These are phyloP conservation scores for Melipona beecheii DNA, from an alignment of 2,888 invertebrate species.

Conservation along the genomic window DNA sequence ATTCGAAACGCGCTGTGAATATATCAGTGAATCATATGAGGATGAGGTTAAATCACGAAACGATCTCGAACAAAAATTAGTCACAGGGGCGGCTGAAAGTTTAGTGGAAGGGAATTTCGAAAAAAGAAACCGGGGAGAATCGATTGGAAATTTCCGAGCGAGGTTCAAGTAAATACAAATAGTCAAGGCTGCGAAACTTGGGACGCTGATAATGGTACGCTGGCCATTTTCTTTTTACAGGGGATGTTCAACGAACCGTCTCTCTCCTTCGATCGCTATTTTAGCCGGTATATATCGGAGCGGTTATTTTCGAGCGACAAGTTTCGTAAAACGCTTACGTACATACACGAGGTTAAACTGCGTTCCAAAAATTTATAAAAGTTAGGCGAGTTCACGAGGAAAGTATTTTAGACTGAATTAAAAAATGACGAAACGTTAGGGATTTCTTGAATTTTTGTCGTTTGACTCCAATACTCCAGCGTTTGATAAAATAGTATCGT, in stretches of 20 bases:
- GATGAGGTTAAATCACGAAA: neutral
- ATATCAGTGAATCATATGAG: neutral
- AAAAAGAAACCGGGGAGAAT: neutral
- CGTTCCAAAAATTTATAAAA: no score
- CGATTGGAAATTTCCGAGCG: neutral
- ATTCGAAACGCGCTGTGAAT: no score
- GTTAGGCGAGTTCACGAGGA: no score
- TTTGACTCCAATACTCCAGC: no score
- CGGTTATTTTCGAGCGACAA: neutral
- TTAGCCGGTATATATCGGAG: neutral
- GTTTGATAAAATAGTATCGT: no score
- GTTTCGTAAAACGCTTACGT: neutral
- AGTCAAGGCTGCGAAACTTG: constrained; percentile 15
- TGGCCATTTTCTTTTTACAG: constrained; percentile 6
- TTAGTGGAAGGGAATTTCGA: neutral
- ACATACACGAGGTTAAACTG: neutral
- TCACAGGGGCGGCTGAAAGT: constrained; percentile 1
- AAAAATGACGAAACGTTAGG: no score
- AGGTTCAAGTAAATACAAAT: neutral
- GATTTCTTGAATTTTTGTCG: no score
- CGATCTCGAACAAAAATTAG: neutral
- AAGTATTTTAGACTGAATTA: no score
- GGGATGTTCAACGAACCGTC: constrained; percentile 7
- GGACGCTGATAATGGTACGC: neutral
- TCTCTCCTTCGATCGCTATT: neutral